Evolutionary conservation across 2,113 vertebrate genomes (phyloP).

Genomic region (Macrotus californicus): DNA sequence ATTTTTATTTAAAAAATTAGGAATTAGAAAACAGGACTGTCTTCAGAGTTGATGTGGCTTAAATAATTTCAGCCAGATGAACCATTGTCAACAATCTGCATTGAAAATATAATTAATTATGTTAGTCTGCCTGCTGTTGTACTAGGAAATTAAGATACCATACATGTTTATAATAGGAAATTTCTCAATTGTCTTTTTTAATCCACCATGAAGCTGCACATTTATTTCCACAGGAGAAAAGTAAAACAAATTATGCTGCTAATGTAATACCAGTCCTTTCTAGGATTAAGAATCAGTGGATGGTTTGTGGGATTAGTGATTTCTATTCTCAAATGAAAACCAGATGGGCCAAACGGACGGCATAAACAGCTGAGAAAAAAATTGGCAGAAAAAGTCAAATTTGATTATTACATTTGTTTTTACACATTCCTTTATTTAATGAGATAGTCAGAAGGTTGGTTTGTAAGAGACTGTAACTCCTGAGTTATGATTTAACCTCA

Average conservation of each 20-base stretch:
- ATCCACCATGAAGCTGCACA: slow-evolving; percentile 61
- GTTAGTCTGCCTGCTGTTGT: slow-evolving; percentile 47
- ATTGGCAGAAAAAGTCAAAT: slow-evolving; percentile 59
- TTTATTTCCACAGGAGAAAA: slow-evolving; percentile 72
- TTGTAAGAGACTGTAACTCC: slow-evolving; percentile 62
- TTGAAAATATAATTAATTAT: slow-evolving; percentile 70
- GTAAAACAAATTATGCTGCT: slow-evolving; percentile 66
- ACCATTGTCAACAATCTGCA: slow-evolving; percentile 65
- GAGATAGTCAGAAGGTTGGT: slow-evolving; percentile 59
- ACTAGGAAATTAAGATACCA: slow-evolving; percentile 66
- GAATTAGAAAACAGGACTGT: slow-evolving; percentile 47
- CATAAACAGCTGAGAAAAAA: slow-evolving; percentile 62
- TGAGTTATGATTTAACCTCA: slow-evolving; percentile 54
- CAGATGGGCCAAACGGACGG: slow-evolving; percentile 72
- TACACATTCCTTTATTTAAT: slow-evolving; percentile 62
- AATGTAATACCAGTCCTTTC: slow-evolving; percentile 75
- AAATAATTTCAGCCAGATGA: slow-evolving; percentile 70
- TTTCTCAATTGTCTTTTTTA: slow-evolving; percentile 72
- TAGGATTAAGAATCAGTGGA: slow-evolving; percentile 73
- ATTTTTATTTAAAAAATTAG: slow-evolving; percentile 38
- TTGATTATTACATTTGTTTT: slow-evolving; percentile 70
- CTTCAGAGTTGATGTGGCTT: slow-evolving; percentile 57
- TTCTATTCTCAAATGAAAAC: slow-evolving; percentile 76
- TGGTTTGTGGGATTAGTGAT: slow-evolving; percentile 74
- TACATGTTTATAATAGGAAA: slow-evolving; percentile 69